Evolutionary conservation across 2,888 invertebrate species (phyloP).

Genomic region (Leptura quadrifasciata): DNA sequence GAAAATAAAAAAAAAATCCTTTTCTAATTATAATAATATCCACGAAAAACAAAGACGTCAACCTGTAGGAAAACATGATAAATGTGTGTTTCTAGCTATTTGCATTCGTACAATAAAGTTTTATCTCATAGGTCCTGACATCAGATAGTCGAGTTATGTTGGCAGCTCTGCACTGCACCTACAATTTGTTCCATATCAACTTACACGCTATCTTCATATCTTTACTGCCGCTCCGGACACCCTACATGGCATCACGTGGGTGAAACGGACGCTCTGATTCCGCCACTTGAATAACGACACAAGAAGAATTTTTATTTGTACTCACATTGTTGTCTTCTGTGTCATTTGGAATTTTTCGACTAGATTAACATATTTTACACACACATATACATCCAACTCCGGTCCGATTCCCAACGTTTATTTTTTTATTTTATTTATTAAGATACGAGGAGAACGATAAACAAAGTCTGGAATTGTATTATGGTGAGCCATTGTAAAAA

Average conservation of each 20-base stretch:
- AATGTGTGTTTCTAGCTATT: constrained; percentile 37
- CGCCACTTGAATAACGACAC: constrained; percentile 62
- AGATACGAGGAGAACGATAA: constrained; percentile 44
- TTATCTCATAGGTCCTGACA: constrained; percentile 66
- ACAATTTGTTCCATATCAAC: constrained; percentile 73
- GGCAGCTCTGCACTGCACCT: constrained; percentile 68
- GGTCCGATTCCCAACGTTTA: constrained; percentile 33
- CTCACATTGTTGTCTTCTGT: constrained; percentile 55
- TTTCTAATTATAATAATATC: constrained; percentile 27
- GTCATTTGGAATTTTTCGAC: constrained; percentile 51
- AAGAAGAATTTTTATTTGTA: constrained; percentile 53
- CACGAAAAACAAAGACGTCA: constrained; percentile 39
- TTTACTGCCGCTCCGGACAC: constrained; percentile 68
- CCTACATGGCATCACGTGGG: constrained; percentile 68
- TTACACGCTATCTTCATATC: constrained; percentile 72
- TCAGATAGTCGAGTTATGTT: constrained; percentile 69
- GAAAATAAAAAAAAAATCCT: constrained; percentile 23
- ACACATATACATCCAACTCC: constrained; percentile 22
- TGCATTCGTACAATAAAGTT: constrained; percentile 60
- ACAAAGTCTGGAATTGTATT: constrained; percentile 55
- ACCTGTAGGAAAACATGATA: constrained; percentile 33
- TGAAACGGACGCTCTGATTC: constrained; percentile 62
- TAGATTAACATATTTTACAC: constrained; percentile 55
- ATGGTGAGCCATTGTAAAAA: constrained; percentile 57
- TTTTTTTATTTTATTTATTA: constrained; percentile 46